A percentile compares a stretch with the other conserved stretches of the same genome.
phyloP scores from a whole-genome alignment of 2,797 vertebrate genomes.

The Coregonus suidteri region DNA sequence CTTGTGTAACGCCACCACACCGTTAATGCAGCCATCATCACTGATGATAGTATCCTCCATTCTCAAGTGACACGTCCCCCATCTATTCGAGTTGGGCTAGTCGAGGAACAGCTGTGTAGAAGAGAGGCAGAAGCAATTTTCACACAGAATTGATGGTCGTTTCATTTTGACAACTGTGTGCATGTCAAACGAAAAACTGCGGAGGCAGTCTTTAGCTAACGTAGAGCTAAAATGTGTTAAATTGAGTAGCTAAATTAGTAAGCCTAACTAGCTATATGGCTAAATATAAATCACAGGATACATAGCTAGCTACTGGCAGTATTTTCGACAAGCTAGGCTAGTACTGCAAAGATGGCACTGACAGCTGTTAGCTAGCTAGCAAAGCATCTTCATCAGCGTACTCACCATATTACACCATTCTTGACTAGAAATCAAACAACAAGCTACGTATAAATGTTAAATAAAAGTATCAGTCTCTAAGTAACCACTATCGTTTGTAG shows the following conservation, averaged over 20 bases:
- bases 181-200: neutral
- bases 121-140: neutral
- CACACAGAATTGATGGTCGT: constrained; percentile 12
- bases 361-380: too few relatives aligned
- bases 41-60: constrained; percentile 49
- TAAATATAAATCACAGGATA: neutral
- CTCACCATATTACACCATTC: neutral
- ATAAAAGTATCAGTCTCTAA: neutral
- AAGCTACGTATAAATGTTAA: neutral
- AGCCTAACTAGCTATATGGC: neutral
- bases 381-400: neutral
- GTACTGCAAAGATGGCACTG: neutral
- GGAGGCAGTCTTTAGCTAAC: neutral
- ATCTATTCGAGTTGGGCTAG: constrained; percentile 42
- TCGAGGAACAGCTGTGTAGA: constrained; percentile 13
- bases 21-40: constrained; percentile 67
- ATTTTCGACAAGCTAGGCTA: neutral
- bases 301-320: neutral
- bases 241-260: neutral
- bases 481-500: neutral
- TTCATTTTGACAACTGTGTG: neutral
- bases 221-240: neutral
- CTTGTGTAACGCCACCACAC: constrained; percentile 66
- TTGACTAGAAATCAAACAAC: neutral
- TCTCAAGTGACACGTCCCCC: constrained; percentile 33